Conservation (phyloP, 2,888 invertebrate genomes). For the Drosophila paramelanica region DNA sequence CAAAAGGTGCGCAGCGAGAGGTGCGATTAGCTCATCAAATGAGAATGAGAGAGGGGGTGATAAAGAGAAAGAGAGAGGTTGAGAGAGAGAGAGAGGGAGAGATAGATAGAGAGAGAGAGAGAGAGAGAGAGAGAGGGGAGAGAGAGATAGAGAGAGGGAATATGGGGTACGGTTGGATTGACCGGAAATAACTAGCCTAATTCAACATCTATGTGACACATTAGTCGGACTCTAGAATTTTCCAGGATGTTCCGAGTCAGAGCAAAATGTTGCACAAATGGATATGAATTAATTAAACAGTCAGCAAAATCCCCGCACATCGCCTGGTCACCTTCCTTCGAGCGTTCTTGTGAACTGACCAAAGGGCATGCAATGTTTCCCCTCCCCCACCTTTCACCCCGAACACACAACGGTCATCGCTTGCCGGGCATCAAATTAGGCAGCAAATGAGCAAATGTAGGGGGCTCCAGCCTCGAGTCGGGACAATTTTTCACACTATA, state of each 20-base stretch:
- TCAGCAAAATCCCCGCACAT: background rate
- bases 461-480: constrained; percentile 17
- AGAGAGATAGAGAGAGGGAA: too few relatives aligned
- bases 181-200: constrained; percentile 4
- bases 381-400: background rate
- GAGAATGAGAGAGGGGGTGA: background rate
- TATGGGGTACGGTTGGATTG: background rate
- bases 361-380: constrained; percentile 2
- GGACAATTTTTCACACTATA: constrained; percentile 75
- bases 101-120: background rate
- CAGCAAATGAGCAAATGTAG: constrained; percentile 48
- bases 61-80: background rate
- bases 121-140: background rate
- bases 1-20: constrained; percentile 17
- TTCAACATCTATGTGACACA: background rate
- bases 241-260: constrained; percentile 24
- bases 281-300: constrained; percentile 35
- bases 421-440: constrained; percentile 58
- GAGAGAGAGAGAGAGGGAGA: background rate
- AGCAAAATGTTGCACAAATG: constrained; percentile 33
- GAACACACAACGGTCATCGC: background rate
- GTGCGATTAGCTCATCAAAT: background rate
- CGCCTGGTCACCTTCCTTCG: background rate
- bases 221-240: background rate
- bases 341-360: background rate